A percentile compares a stretch with the other conserved stretches of the same genome.
phyloP scores from a whole-genome alignment of 2,113 vertebrate genomes.

The Trematocara stigmaticum region DNA sequence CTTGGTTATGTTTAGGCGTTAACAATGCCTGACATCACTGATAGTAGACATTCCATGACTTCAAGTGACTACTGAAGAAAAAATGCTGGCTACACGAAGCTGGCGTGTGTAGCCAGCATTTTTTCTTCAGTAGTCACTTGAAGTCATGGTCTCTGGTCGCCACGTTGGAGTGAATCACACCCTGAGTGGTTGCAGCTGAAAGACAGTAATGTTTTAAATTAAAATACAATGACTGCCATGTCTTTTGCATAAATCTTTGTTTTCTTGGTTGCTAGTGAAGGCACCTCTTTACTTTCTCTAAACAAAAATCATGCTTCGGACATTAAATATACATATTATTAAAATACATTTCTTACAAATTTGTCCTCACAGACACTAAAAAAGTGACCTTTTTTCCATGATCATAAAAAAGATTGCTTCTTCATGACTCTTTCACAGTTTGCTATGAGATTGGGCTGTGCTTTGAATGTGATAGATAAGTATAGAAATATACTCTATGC shows the following conservation, averaged over 20 bases:
- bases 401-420: background rate
- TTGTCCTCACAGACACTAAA: background rate
- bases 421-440: fast-evolving
- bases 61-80: no score
- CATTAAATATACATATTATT: background rate
- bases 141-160: background rate
- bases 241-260: background rate
- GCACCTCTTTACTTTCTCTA: background rate
- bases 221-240: background rate
- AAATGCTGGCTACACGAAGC: no score
- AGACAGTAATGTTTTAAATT: fast-evolving
- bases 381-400: background rate
- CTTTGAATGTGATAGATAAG: background rate
- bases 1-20: background rate
- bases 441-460: background rate
- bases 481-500: background rate
- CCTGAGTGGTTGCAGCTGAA: background rate
- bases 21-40: background rate
- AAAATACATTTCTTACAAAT: background rate
- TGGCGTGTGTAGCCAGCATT: background rate
- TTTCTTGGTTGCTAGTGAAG: background rate
- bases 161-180: background rate
- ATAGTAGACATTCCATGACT: background rate
- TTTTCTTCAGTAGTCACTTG: background rate
- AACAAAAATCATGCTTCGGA: fast-evolving